Evolutionary conservation across 2,113 vertebrate genomes (phyloP), one percentile per base, ranked within the genome.

Genomic region (Oxygymnocypris stewartii): DNA sequence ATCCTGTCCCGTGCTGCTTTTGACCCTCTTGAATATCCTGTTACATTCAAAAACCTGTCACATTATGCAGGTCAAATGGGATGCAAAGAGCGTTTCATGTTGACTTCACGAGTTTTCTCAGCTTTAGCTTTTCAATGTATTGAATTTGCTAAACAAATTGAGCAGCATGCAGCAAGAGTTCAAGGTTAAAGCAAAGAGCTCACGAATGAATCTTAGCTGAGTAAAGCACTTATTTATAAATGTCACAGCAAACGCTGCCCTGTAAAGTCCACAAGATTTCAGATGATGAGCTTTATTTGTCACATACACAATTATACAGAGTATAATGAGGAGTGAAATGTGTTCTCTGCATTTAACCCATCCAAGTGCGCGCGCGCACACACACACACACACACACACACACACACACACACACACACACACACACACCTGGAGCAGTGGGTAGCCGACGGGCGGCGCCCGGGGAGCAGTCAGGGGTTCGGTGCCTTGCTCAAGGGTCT

Each of bases 31-130:
- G 25, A 54, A 78, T 78, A 78, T 78, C 76, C 76, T 78, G 76
- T 78, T 78, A 35, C 76, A 78, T 78, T 78, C 76, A 78, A 78
- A 78, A 78, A 54, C 20, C 47, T 14, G 76, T 35, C 76, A 54
- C 47, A 78, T 78, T 51, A 78, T 78, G 76, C 76, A 78, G 18
- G 76, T 51, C 54, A 78, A 78, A 78, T 51, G 25, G 76, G 44
- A 78, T 78, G 76, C 76, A 78, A 78, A 78, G 76, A 54, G 28
- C 28, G 28, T 54, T 78, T 78, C 13, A 11, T 78, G 76, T 78
- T 20, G 28, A 78, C 47, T 18, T 78, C 44, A 6, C 25, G 37
- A 4, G 76, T 31, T 47, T 49, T 76, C 28, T 25, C 12, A 76
- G 40, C 40, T 16, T 28, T 28, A 67, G 69, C 31, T 23, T 73